Base-by-base conservation (phyloP, 2,888 invertebrate genomes). In the Lasioglossum figueresi region DNA sequence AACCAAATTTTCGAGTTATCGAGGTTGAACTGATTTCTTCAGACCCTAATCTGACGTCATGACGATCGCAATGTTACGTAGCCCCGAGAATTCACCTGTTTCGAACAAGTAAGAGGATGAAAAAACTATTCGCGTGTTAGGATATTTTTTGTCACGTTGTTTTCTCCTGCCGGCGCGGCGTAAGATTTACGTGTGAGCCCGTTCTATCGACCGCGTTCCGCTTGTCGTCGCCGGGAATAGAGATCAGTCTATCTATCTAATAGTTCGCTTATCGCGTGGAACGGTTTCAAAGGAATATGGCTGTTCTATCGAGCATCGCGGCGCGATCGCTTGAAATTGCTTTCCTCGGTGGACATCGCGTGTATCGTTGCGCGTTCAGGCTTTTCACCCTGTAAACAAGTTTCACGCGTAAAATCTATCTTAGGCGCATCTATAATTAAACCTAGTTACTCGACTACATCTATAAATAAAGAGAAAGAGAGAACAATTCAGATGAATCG, bases 261-360 rank as follows among this genome's bases (percentile, higher is more conserved):
- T 45, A 76, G 70, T 76, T 71, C 75, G 31, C 70, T 80, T 80
- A 34, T 71, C 77, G 68, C 27, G n/a, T 19, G n/a, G 19, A 27
- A 56, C 70, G 31, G n/a, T 76, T 80, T 80, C 80, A 80, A 82
- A 78, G 82, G 73, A 56, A n/a, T 8, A 43, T 19, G n/a, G 68
- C 37, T 48, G 77, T 73, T 45, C 16, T 66, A 59, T 70, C 43
- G 40, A 48, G 56, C 40, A 40, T 31, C 34, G 74, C 43, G 40
- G 31, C 70, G 27, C 56, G 45, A 79, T 79, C 59, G 72, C 56
- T 74, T 68, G 59, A 76, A 63, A 43, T 76, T 40, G 63, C 14
- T 71, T 71, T 71, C 43, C 27, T 37, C 34, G 31, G 34, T 34
- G 40, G 52, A 43, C 37, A 68, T 56, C 59, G 34, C 31, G 72